phyloP scores from a whole-genome alignment of 1,140 invertebrate species.

The Colletes latitarsis region DNA sequence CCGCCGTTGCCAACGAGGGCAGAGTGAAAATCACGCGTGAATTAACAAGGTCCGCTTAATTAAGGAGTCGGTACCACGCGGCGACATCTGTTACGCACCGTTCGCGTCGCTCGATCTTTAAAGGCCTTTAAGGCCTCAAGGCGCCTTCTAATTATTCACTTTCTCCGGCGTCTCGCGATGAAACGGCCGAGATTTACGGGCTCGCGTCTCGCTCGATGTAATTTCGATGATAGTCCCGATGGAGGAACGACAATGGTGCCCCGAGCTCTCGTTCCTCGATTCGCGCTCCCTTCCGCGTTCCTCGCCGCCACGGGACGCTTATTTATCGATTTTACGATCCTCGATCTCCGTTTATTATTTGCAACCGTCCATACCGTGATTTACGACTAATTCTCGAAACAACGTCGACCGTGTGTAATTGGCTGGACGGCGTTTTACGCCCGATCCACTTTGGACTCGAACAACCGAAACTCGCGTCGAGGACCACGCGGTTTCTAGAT shows the following conservation, averaged over 20 bases:
- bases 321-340: conserved; percentile 6
- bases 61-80: conserved; percentile 62
- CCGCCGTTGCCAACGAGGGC: not conserved
- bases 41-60: conserved; percentile 67
- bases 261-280: not conserved
- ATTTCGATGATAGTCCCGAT: conserved; percentile 54
- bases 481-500: too few relatives aligned
- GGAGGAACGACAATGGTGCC: conserved; percentile 44
- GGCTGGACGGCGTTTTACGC: not conserved
- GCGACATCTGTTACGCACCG: conserved; percentile 66
- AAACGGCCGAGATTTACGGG: conserved; percentile 64
- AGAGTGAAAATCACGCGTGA: conserved; percentile 39
- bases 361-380: not conserved
- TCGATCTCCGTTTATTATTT: not conserved
- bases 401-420: not conserved
- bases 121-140: conserved; percentile 53
- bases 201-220: conserved; percentile 60
- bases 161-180: conserved; percentile 64
- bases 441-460: not conserved
- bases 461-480: too few relatives aligned
- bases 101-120: conserved; percentile 41
- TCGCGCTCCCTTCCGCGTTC: conserved; percentile 20
- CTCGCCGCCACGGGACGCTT: not conserved
- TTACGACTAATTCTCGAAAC: not conserved
- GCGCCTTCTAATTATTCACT: conserved; percentile 74